These are phyloP conservation scores for Uropetala carovei DNA, from an alignment of 2,888 invertebrate genomes.

Conservation along the genomic window DNA sequence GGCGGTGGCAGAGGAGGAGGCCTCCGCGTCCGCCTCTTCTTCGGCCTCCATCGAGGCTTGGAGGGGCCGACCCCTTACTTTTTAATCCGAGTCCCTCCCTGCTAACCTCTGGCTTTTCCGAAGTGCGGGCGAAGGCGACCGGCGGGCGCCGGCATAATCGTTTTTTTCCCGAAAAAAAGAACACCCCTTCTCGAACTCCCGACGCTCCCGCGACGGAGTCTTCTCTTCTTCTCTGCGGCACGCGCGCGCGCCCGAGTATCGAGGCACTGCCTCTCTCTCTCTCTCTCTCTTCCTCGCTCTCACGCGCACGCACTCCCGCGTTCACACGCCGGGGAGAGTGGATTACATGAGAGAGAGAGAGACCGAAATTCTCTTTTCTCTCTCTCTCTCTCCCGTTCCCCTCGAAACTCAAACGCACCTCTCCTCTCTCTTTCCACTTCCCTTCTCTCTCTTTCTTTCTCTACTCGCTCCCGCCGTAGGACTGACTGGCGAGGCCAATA, in stretches of 20 bases:
- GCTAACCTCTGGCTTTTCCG: not conserved
- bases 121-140: not conserved
- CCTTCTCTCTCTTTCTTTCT: slow-evolving; percentile 6
- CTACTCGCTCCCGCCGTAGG: slow-evolving; percentile 50
- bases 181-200: not conserved
- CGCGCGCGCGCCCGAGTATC: slow-evolving; percentile 8
- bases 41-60: slow-evolving; percentile 39
- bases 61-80: not conserved
- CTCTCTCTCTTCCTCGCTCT: not conserved
- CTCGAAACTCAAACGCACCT: not conserved
- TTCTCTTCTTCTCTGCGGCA: not conserved
- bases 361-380: not conserved
- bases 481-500: slow-evolving; percentile 62
- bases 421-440: not conserved
- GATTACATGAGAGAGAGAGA: not conserved
- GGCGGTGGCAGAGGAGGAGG: slow-evolving; percentile 5
- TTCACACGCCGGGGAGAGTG: not conserved
- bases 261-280: slow-evolving; percentile 6
- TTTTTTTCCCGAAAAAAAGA: not conserved
- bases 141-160: not conserved
- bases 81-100: not conserved
- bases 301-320: not conserved
- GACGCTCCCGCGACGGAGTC: slow-evolving; percentile 7
- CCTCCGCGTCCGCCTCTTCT: slow-evolving; percentile 55
- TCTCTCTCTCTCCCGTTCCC: not conserved